These are phyloP conservation scores for Drosophila busckii DNA, from an alignment of 1,140 invertebrate genomes.

Conservation along the genomic window DNA sequence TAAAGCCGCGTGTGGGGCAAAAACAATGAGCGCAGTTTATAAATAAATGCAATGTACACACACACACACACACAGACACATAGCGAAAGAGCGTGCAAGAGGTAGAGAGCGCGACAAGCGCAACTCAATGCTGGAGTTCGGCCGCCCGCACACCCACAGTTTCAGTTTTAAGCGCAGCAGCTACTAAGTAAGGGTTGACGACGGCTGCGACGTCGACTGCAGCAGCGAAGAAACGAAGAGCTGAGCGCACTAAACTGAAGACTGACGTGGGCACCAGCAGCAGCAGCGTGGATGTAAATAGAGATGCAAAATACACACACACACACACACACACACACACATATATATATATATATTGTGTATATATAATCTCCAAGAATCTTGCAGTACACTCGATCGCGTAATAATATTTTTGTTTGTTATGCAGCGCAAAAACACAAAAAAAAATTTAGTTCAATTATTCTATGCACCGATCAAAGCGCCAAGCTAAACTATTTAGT, in stretches of 20 bases:
- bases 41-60: conserved; percentile 60
- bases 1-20: conserved; percentile 45
- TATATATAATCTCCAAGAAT: conserved; percentile 10
- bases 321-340: background rate
- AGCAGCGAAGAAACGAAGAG: conserved; percentile 6
- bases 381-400: conserved; percentile 4
- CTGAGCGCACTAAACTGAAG: conserved; percentile 35
- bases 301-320: conserved; percentile 3
- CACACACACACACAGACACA: conserved; percentile 21
- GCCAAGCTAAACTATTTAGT: no score
- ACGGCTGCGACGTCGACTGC: conserved; percentile 22
- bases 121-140: conserved; percentile 34
- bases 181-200: conserved; percentile 64
- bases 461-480: no score
- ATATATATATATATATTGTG: background rate
- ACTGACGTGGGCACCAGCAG: conserved; percentile 23
- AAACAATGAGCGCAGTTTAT: conserved; percentile 68
- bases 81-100: no score
- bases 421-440: no score
- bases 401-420: no score
- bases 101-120: no score
- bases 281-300: no score
- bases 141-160: background rate
- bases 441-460: no score
- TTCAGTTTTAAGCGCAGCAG: conserved; percentile 48